A percentile compares a stretch with the other conserved stretches of the same genome.
These are phyloP conservation scores for Actinia tenebrosa DNA, from an alignment of 64 coral and sea anemone species.

Conservation along the genomic window DNA sequence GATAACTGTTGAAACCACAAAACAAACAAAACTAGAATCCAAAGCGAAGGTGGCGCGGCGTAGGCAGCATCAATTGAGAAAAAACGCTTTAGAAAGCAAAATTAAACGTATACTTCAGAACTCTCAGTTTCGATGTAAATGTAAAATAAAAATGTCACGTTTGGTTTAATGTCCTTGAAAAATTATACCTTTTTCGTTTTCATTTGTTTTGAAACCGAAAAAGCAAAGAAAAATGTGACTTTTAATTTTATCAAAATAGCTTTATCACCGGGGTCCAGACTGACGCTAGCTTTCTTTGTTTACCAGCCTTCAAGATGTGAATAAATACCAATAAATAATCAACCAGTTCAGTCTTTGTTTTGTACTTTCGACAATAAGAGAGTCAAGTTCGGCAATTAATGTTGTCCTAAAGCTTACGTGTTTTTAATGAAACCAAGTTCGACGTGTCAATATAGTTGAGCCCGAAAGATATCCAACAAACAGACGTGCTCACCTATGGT, in stretches of 20 bases:
- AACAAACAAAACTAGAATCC: not conserved
- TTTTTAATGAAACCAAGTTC: not conserved
- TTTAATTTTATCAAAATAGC: not conserved
- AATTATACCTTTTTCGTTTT: not conserved
- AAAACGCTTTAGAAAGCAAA: not conserved
- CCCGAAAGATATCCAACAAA: not conserved
- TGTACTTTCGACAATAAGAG: not conserved
- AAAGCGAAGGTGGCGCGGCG: not conserved
- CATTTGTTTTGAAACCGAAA: not conserved
- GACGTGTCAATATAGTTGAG: not conserved
- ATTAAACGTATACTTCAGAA: too few species aligned
- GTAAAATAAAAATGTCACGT: not conserved
- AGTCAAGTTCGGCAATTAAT: not conserved
- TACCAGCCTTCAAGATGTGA: not conserved
- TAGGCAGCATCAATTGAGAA: not conserved
- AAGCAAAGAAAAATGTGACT: not conserved
- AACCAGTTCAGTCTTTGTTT: not conserved
- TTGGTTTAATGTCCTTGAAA: not conserved
- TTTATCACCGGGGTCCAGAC: not conserved
- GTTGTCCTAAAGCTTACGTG: not conserved
- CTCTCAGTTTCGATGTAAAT: constrained; percentile 5
- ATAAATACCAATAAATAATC: not conserved
- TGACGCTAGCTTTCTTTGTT: not conserved
- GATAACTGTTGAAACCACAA: not conserved
- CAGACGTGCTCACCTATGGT: not conserved